Conservation (phyloP, 1,140 invertebrate genomes). For the Brachystomella parvula region DNA sequence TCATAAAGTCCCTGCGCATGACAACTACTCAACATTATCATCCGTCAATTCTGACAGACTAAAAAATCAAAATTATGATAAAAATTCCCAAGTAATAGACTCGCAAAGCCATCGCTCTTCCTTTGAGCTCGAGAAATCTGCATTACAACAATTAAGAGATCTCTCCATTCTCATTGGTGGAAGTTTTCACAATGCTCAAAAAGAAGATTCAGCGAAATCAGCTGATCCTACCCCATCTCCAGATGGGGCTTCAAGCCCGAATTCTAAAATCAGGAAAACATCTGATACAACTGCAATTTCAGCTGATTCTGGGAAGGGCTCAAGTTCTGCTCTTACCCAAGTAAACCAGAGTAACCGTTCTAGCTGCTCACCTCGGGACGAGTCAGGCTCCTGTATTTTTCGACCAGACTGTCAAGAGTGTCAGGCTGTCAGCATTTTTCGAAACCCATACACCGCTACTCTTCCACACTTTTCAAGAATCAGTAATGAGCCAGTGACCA, state of each 20-base stretch:
- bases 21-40: slow-evolving; percentile 35
- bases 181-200: slow-evolving; percentile 19
- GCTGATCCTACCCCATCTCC: background rate
- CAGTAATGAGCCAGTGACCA: too few relatives aligned
- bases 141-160: slow-evolving; percentile 32
- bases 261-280: slow-evolving; percentile 3
- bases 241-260: background rate
- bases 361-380: background rate
- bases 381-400: background rate
- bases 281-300: slow-evolving; percentile 18
- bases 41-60: slow-evolving; percentile 28
- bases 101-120: background rate
- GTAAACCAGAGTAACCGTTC: slow-evolving; percentile 13
- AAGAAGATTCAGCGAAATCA: background rate
- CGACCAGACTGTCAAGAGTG: slow-evolving; percentile 7
- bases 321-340: slow-evolving; percentile 21
- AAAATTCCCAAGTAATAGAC: background rate
- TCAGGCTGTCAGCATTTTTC: background rate
- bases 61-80: slow-evolving; percentile 14
- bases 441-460: background rate
- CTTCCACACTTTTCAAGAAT: too few relatives aligned
- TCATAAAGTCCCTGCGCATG: slow-evolving; percentile 18
- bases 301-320: slow-evolving; percentile 34
- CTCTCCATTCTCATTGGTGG: slow-evolving; percentile 30
- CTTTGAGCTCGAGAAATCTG: slow-evolving; percentile 16